Percentiles rank a stretch among this genome's conserved stretches.
Evolutionary conservation across 1,140 invertebrate species (phyloP).

Genomic region (Aphelinus atriplicis): DNA sequence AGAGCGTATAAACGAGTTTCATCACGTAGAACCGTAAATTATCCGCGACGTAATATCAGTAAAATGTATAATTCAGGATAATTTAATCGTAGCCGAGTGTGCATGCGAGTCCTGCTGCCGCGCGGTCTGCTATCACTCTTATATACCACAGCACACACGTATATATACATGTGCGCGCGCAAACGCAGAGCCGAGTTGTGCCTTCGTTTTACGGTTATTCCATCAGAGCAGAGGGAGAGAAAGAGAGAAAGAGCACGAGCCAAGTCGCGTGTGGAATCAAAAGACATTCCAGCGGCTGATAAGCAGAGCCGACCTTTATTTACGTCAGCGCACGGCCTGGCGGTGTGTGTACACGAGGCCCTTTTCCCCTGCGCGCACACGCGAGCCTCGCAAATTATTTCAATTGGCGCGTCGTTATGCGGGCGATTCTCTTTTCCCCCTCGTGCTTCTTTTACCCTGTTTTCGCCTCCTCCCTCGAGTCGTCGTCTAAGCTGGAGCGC

Average conservation of each 20-base stretch:
- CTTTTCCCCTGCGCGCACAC: neutral
- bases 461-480: too few species aligned
- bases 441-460: too few species aligned
- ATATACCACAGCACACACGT: neutral
- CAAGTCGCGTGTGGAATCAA: constrained; percentile 44
- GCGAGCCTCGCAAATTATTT: constrained; percentile 34
- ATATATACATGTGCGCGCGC: neutral
- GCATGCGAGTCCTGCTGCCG: too few species aligned
- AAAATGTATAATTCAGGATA: constrained; percentile 24
- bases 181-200: neutral
- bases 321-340: constrained; percentile 9
- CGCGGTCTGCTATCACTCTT: too few species aligned
- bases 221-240: constrained; percentile 17
- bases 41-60: constrained; percentile 20
- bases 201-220: constrained; percentile 46
- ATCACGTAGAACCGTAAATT: constrained; percentile 27
- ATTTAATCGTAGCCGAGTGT: neutral
- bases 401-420: constrained; percentile 31
- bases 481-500: neutral
- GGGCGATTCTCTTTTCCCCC: constrained; percentile 1
- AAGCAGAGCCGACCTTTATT: constrained; percentile 40
- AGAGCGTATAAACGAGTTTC: constrained; percentile 5
- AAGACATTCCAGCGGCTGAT: constrained; percentile 44
- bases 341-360: too few species aligned
- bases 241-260: neutral